Conservation (phyloP, 2,888 invertebrate species). For the Dicyrtomina minuta region DNA sequence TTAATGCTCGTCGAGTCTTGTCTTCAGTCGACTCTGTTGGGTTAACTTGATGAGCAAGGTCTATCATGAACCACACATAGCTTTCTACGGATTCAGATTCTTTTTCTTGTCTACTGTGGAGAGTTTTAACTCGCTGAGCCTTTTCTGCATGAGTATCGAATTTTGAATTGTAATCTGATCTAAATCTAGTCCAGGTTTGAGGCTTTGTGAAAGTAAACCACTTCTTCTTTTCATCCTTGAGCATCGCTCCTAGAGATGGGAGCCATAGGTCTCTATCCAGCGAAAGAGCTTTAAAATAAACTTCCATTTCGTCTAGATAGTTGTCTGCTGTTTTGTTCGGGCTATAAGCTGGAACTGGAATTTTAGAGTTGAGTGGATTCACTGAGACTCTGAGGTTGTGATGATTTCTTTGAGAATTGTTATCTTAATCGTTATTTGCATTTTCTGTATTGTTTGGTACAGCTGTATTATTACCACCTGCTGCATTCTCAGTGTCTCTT, state of each 20-base stretch:
- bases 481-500: too few species aligned
- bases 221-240: constrained; percentile 9
- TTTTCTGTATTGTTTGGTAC: too few species aligned
- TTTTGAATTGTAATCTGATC: not conserved
- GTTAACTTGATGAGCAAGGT: constrained; percentile 16
- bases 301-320: constrained; percentile 25
- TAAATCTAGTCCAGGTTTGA: constrained; percentile 7
- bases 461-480: too few species aligned
- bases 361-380: constrained; percentile 3
- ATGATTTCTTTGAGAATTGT: too few species aligned
- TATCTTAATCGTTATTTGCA: too few species aligned
- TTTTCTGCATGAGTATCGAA: constrained; percentile 19
- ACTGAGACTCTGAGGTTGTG: too few species aligned
- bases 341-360: constrained; percentile 16
- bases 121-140: not conserved
- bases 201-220: constrained; percentile 14
- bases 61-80: constrained; percentile 21
- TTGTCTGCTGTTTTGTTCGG: constrained; percentile 14
- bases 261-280: not conserved
- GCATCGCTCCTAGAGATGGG: not conserved
- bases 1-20: constrained; percentile 5
- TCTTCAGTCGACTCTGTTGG: constrained; percentile 10
- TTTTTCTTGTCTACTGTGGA: not conserved
- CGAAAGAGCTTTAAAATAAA: constrained; percentile 20
- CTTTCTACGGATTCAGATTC: not conserved